These are phyloP conservation scores for Cebus imitator DNA, from an alignment of 2,113 vertebrate genomes.

Conservation along the genomic window DNA sequence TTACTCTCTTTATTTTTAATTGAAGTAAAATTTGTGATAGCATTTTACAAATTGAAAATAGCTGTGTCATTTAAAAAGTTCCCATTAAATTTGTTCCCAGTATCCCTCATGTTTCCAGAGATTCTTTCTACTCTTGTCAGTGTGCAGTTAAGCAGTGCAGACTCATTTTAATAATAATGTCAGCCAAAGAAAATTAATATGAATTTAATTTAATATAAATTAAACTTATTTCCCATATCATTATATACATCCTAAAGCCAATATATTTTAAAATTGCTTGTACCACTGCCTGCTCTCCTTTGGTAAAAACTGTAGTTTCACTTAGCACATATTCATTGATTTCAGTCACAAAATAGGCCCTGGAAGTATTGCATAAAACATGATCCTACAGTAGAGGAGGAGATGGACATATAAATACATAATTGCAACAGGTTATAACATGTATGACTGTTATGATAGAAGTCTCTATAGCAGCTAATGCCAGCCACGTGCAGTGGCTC, in stretches of 20 bases:
- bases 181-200: background rate
- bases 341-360: background rate
- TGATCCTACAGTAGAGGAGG: background rate
- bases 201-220: no score
- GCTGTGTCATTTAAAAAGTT: background rate
- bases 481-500: no score
- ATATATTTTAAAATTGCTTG: background rate
- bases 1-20: background rate
- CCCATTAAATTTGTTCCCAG: background rate
- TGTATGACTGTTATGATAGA: background rate
- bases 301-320: conserved; percentile 25
- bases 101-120: background rate
- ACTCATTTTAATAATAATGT: background rate
- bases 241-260: background rate
- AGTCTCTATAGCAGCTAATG: background rate
- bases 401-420: background rate
- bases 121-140: background rate
- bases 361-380: background rate
- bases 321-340: background rate
- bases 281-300: background rate
- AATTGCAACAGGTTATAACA: background rate
- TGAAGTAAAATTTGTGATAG: background rate
- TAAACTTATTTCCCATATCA: background rate
- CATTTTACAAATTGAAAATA: conserved; percentile 24
- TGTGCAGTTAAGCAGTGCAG: background rate